Evolutionary conservation across 2,113 vertebrate genomes (phyloP).

Genomic region (Brienomyrus longianalis): DNA sequence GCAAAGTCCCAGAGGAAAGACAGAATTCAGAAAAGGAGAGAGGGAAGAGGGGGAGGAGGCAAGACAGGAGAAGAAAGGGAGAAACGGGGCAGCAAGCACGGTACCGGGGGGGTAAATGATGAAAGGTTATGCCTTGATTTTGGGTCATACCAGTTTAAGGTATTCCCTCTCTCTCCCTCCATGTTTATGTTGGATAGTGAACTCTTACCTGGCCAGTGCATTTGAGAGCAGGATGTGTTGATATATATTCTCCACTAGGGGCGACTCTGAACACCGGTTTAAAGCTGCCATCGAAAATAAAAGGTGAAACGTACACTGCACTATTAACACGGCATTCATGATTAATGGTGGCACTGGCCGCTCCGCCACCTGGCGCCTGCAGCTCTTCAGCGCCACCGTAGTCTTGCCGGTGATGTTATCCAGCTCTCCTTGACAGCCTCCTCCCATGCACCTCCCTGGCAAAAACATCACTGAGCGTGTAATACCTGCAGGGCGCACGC

Average conservation of each 20-base stretch:
- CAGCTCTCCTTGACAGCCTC: neutral
- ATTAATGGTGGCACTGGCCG: neutral
- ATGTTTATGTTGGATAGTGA: neutral
- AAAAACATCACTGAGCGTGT: slow-evolving; percentile 76
- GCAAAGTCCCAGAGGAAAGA: slow-evolving; percentile 61
- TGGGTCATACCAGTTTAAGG: neutral
- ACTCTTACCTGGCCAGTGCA: neutral
- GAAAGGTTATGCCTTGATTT: neutral
- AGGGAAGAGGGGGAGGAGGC: neutral
- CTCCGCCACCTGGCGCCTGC: neutral
- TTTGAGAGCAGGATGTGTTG: neutral
- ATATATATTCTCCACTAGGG: neutral
- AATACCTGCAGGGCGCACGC: slow-evolving; percentile 61
- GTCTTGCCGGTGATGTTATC: neutral
- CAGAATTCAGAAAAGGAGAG: neutral
- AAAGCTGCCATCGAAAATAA: neutral
- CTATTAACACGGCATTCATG: neutral
- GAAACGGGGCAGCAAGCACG: neutral
- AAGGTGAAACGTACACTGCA: neutral
- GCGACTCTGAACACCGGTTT: neutral
- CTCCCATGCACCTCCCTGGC: slow-evolving; percentile 54
- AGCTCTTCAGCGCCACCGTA: neutral
- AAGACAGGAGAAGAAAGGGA: neutral
- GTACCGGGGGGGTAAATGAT: neutral
- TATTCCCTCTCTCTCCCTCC: neutral